Evolutionary conservation across 1,140 invertebrate species (phyloP), one percentile per base, ranked within the genome.

Genomic region (Trachymyrmex cornetzi): DNA sequence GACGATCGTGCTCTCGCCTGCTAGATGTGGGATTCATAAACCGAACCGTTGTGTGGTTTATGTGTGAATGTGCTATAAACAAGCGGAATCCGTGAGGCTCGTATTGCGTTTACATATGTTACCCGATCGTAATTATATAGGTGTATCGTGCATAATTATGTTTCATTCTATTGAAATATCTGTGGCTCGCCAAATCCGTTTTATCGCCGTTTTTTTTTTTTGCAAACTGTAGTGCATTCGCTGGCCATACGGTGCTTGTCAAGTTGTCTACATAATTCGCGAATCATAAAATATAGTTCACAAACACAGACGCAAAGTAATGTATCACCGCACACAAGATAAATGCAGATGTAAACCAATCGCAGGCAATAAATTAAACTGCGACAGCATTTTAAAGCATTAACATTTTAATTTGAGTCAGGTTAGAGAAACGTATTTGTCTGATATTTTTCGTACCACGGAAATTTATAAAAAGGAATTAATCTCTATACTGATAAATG

Each of bases 1-100:
- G 63, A 22, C 48, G 74, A 79, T 77, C 75, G 48, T 44, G 64
- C 69, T 44, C 81, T 7, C 48, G 61, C 61, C 48, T n/a, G 48
- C 22, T 57, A 55, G 59, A 79, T 85, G 38, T 4, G 27, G 44
- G 27, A 66, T 67, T 79, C 80, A 84, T 84, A 84, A 75, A 84
- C 55, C 69, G 22, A 24, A 7, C 77, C 4, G 44, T 27, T 24
- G 64, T 61, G 67, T 24, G 77, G 63, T 59, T 59, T 59, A 27
- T 27, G 55, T 27, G 38, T 22, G 38, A 48, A 34, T 75, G 44
- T 44, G 38, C 55, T 61, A 27, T 61, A 61, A 74, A 84, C 55
- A 82, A 44, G 19, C 24, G 55, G 34, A 30, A 74, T 74, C 38
- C 38, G 55, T 27, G 38, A 74, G 22, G n/a, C 30, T 48, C 24